These are phyloP conservation scores for Eurytoma adleriae DNA, from an alignment of 2,888 invertebrate species.

Conservation along the genomic window DNA sequence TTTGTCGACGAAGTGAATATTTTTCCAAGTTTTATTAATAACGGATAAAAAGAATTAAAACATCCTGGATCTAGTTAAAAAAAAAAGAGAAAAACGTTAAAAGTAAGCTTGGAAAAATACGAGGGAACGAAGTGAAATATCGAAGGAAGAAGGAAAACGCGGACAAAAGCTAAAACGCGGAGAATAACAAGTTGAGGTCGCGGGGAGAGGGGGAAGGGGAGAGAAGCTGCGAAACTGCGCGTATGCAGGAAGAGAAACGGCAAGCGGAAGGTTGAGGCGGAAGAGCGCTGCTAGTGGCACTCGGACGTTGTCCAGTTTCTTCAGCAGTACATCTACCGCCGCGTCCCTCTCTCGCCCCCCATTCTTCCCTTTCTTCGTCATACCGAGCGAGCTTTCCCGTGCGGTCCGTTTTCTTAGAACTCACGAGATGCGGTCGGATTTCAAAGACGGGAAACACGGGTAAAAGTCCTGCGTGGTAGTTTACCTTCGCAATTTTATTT, in stretches of 20 bases:
- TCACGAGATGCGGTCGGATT: background rate
- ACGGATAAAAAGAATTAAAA: no score
- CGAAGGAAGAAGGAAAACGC: constrained; percentile 6
- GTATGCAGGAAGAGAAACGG: background rate
- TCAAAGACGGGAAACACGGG: no score
- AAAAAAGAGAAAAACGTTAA: constrained; percentile 19
- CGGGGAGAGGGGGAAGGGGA: background rate
- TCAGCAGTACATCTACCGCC: constrained; percentile 33
- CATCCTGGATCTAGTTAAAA: constrained; percentile 33
- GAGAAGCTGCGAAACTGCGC: background rate
- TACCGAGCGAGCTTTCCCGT: constrained; percentile 40
- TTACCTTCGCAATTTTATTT: no score
- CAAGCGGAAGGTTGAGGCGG: constrained; percentile 35
- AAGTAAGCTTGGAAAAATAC: background rate
- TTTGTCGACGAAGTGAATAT: no score
- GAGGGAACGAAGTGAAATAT: constrained; percentile 12
- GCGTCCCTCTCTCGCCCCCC: constrained; percentile 34
- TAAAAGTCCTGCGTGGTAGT: no score
- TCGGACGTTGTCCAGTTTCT: constrained; percentile 50
- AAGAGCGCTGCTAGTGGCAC: constrained; percentile 50
- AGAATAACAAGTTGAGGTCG: constrained; percentile 13
- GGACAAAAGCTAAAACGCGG: constrained; percentile 23
- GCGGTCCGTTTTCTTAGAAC: constrained; percentile 36
- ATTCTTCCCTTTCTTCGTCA: constrained; percentile 13
- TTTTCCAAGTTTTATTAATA: no score